A percentile compares a stretch with the other conserved stretches of the same genome.
phyloP scores from a whole-genome alignment of 2,888 invertebrate species.

The Cephonodes hylas region DNA sequence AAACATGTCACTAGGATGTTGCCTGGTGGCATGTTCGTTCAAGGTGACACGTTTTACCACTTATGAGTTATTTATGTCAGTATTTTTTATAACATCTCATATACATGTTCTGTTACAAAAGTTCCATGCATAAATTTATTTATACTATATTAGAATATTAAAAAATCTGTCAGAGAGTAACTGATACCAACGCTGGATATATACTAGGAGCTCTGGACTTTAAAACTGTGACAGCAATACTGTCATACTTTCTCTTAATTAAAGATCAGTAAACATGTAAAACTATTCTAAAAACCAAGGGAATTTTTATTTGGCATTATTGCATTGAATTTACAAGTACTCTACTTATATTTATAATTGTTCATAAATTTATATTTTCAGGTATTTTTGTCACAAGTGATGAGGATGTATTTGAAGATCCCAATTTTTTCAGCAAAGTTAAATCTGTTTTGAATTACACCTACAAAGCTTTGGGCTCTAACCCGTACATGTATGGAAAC shows the following conservation, averaged over 20 bases:
- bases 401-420: constrained; percentile 82
- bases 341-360: background rate
- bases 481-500: constrained; percentile 83
- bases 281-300: no score
- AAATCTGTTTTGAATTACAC: constrained; percentile 80
- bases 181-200: no score
- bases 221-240: no score
- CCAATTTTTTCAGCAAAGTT: constrained; percentile 79
- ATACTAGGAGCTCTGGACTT: no score
- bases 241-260: no score
- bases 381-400: constrained; percentile 88
- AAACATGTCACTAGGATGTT: constrained; percentile 94
- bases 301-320: no score
- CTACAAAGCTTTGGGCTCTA: constrained; percentile 77
- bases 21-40: constrained; percentile 93
- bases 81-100: background rate
- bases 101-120: background rate
- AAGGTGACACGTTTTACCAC: constrained; percentile 72
- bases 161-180: no score
- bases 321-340: no score
- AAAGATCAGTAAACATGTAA: no score
- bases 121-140: no score
- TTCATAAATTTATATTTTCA: constrained; percentile 32
- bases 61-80: background rate
- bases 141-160: no score